Percentiles rank a stretch among this genome's conserved stretches.
Evolutionary conservation across 2,113 vertebrate species (phyloP).

Genomic region (Ochotona princeps): DNA sequence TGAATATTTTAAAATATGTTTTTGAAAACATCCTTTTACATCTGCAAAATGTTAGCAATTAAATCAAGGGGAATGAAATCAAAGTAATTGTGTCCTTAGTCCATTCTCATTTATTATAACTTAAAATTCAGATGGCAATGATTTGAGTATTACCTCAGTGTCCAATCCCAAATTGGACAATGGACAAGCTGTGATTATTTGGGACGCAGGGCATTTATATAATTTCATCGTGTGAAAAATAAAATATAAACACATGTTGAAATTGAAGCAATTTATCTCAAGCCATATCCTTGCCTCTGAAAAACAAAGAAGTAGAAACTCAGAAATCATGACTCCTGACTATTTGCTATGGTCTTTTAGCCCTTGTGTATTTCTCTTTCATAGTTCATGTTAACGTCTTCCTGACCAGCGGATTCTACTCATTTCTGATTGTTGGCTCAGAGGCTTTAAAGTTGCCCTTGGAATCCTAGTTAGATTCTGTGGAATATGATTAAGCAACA

Average conservation of each 20-base stretch:
- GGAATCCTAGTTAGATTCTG: neutral
- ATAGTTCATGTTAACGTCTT: neutral
- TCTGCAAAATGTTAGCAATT: neutral
- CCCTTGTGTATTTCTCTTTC: neutral
- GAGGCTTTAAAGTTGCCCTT: neutral
- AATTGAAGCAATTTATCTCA: neutral
- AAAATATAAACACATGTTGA: neutral
- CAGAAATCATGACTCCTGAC: neutral
- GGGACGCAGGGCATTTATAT: neutral
- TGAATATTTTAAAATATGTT: neutral
- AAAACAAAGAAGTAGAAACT: slow-evolving; percentile 18
- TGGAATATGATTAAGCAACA: neutral
- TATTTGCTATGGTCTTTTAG: neutral
- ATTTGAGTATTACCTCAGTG: neutral
- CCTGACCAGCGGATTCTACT: neutral
- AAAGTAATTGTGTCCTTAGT: neutral
- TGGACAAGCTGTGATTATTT: neutral
- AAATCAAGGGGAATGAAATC: neutral
- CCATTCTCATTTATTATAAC: neutral
- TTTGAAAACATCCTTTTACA: slow-evolving; percentile 15
- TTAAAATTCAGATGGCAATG: neutral
- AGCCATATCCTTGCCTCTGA: neutral
- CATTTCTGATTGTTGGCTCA: neutral
- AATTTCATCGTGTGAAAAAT: neutral
- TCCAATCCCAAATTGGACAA: neutral